Percentiles rank a stretch among this genome's conserved stretches.
These are phyloP conservation scores for Ennomos fuscantarius DNA, from an alignment of 2,888 invertebrate species.

Conservation along the genomic window DNA sequence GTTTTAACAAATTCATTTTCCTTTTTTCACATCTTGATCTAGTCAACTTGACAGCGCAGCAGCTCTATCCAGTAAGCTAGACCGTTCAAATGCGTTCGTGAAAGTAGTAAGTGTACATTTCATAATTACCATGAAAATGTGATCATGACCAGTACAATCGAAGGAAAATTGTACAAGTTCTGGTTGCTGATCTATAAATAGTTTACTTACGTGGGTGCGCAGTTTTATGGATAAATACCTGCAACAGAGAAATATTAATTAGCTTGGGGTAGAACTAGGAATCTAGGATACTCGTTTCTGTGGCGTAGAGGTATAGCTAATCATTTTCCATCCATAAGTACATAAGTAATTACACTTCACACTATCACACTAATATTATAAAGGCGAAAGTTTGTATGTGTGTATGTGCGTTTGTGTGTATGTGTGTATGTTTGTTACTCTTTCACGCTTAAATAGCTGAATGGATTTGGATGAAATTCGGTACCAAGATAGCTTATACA, in stretches of 20 bases:
- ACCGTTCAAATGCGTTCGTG: constrained; percentile 52
- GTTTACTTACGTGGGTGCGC: constrained; percentile 25
- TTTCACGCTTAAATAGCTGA: no score
- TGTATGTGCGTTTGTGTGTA: no score
- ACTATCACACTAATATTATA: no score
- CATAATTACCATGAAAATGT: constrained; percentile 66
- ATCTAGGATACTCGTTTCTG: constrained; percentile 13
- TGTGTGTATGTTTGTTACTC: no score
- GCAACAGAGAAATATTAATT: constrained; percentile 26
- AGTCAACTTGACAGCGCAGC: no score
- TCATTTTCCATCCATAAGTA: no score
- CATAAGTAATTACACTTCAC: no score
- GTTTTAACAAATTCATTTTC: neutral
- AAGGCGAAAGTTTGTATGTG: no score
- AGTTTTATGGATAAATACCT: constrained; percentile 26
- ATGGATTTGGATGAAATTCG: no score
- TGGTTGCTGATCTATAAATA: constrained; percentile 21
- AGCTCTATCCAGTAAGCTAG: constrained; percentile 33
- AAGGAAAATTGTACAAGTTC: constrained; percentile 52
- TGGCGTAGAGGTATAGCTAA: no score
- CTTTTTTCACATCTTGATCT: no score
- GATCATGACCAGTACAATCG: constrained; percentile 54
- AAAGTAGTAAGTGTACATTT: constrained; percentile 56
- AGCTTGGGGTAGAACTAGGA: constrained; percentile 5
- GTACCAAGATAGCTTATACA: no score